Evolutionary conservation across 1,140 invertebrate species (phyloP).

Genomic region (Phymastichus coffea): DNA sequence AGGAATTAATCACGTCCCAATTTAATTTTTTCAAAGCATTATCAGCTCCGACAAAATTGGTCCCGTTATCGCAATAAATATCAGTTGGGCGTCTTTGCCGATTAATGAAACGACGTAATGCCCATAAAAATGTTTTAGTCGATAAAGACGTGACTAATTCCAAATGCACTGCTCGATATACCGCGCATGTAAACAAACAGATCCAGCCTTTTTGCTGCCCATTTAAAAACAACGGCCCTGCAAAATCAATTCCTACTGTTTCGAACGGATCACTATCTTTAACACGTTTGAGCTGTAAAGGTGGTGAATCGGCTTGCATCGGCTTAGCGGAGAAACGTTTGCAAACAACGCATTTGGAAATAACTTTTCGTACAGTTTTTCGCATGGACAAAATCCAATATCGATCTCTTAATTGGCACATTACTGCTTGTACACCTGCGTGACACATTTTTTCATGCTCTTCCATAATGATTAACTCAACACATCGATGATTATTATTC

Average conservation of each 20-base stretch:
- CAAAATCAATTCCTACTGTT: slow-evolving; percentile 32
- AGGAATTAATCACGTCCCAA: slow-evolving; percentile 33
- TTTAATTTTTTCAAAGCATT: slow-evolving; percentile 39
- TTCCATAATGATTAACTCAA: slow-evolving; percentile 30
- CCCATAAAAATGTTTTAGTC: slow-evolving; percentile 29
- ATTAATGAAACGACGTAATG: slow-evolving; percentile 30
- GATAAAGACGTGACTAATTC: slow-evolving; percentile 35
- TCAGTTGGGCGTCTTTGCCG: slow-evolving; percentile 37
- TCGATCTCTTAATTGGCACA: slow-evolving; percentile 33
- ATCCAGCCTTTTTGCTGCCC: slow-evolving; percentile 32
- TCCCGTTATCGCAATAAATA: slow-evolving; percentile 51
- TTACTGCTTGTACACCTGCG: slow-evolving; percentile 31
- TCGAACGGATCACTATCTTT: slow-evolving; percentile 30
- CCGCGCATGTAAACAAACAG: slow-evolving; percentile 36
- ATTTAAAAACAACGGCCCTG: slow-evolving; percentile 32
- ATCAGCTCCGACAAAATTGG: slow-evolving; percentile 40
- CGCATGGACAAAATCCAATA: slow-evolving; percentile 33
- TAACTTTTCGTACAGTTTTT: slow-evolving; percentile 31
- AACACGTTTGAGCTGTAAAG: slow-evolving; percentile 31
- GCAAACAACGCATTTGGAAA: slow-evolving; percentile 39
- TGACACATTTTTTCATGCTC: slow-evolving; percentile 32
- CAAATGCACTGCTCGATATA: slow-evolving; percentile 38
- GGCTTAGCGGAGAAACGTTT: slow-evolving; percentile 32
- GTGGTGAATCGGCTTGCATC: slow-evolving; percentile 26
- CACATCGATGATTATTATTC: slow-evolving; percentile 29